These are phyloP conservation scores for Orientallactaga sibirica DNA, from an alignment of 2,797 vertebrate species.

Conservation along the genomic window DNA sequence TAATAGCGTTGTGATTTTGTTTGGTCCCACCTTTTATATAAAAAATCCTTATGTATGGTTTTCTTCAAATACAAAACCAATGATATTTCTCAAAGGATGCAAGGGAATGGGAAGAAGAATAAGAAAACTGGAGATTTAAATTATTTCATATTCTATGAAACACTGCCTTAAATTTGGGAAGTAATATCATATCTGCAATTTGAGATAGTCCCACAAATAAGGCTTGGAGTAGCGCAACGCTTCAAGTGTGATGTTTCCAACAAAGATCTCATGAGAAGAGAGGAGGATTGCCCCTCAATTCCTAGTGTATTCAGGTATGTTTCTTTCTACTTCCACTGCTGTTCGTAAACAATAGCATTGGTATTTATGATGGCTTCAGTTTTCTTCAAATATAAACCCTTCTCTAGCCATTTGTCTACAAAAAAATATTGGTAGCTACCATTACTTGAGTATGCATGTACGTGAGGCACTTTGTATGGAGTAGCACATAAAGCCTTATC, in stretches of 20 bases:
- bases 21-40: neutral
- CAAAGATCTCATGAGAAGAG: neutral
- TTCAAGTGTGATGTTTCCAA: neutral
- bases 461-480: neutral
- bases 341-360: neutral
- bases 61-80: slow-evolving; percentile 27
- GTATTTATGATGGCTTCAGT: neutral
- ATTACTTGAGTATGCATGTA: neutral
- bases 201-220: neutral
- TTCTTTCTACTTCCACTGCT: neutral
- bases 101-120: neutral
- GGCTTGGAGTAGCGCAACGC: neutral
- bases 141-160: neutral
- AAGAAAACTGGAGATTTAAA: neutral
- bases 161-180: neutral
- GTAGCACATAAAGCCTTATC: neutral
- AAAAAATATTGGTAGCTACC: neutral
- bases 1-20: neutral
- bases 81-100: neutral
- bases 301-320: neutral
- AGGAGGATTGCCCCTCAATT: neutral
- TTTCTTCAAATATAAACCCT: neutral
- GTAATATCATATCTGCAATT: neutral
- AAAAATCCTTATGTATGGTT: neutral
- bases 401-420: neutral